Evolutionary conservation across 1,140 invertebrate species (phyloP), one percentile per base, ranked within the genome.

Genomic region (Aphaenogaster ashmeadi): DNA sequence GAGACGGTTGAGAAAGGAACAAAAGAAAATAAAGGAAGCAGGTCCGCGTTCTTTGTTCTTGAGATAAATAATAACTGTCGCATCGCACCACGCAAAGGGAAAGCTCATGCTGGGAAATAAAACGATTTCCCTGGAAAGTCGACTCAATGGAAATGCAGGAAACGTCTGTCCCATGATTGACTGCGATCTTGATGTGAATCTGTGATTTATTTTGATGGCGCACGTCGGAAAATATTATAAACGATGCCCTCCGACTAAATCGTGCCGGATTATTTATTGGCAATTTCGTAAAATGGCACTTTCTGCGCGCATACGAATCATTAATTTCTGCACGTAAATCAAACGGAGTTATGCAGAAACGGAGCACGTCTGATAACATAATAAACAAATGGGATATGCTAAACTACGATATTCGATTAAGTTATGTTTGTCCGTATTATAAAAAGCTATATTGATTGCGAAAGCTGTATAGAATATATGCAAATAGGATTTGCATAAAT

Each of bases 31-130:
- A 90, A 93, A 92, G 83, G 64, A 69, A 27, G 60, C 81, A 41
- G 77, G 78, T 66, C 87, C 71, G 86, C 71, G 66, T 79, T 66
- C 85, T 90, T 91, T 92, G 80, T 92, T 90, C 88, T 78, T 86
- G 27, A 72, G 66, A 85, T 93, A 93, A 94, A 93, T 94, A 94
- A 93, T 93, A 94, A 93, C 92, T 87, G 88, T 89, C 90, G 50
- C 81, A 86, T 87, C 33, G 79, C 78, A 52, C 75, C 64, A 21
- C 81, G 69, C 33, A 75, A 60, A 83, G 33, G n/a, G 72, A 44
- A 54, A 89, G 54, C n/a, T 9, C 60, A 52, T 69, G 21, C 80
- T 75, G 41, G 13, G n/a, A 84, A 75, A 84, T 60, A 60, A 84
- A 75, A 47, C 69, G 41, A 66, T 54, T 58, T 54, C 41, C n/a